Conservation (phyloP, 2,797 vertebrate genomes). For the Parauchenoglanis ngamensis region DNA sequence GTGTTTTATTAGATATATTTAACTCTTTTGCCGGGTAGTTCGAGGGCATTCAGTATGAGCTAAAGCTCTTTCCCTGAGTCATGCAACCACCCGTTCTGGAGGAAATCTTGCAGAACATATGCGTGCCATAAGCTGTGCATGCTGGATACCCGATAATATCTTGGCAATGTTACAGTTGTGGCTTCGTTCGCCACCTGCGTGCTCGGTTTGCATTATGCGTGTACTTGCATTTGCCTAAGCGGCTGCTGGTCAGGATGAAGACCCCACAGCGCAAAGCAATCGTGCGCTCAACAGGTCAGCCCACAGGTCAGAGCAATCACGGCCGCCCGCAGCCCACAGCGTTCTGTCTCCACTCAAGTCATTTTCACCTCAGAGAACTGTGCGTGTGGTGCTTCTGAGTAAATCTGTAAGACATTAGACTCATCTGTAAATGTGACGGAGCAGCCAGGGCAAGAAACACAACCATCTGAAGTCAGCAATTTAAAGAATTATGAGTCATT, state of each 20-base stretch:
- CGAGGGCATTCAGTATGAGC: constrained; percentile 42
- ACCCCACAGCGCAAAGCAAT: constrained; percentile 40
- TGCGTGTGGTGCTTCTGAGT: constrained; percentile 1
- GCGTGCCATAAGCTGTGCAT: constrained; percentile 63
- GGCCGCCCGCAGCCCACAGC: constrained; percentile 48
- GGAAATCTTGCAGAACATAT: constrained; percentile 66
- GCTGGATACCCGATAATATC: constrained; percentile 64
- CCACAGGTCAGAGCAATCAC: constrained; percentile 54
- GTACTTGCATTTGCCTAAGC: constrained; percentile 22
- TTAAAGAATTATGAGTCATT: constrained; percentile 36
- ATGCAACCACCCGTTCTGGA: constrained; percentile 43
- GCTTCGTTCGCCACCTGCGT: constrained; percentile 58
- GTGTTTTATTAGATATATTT: constrained; percentile 47
- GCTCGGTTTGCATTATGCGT: constrained; percentile 31
- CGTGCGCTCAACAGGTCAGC: constrained; percentile 18
- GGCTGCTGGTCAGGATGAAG: constrained; percentile 63
- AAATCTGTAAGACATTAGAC: constrained; percentile 40
- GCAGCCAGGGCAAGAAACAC: constrained; percentile 12
- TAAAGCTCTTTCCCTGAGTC: constrained; percentile 50
- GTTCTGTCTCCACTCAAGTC: constrained; percentile 48
- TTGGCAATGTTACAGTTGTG: constrained; percentile 69
- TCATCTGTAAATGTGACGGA: constrained; percentile 26
- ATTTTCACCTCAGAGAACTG: constrained; percentile 47
- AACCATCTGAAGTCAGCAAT: constrained; percentile 24
- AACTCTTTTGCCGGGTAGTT: constrained; percentile 42